A percentile compares a stretch with the other conserved stretches of the same genome.
Evolutionary conservation across 2,888 invertebrate genomes (phyloP).

Genomic region (Eurytoma californica): DNA sequence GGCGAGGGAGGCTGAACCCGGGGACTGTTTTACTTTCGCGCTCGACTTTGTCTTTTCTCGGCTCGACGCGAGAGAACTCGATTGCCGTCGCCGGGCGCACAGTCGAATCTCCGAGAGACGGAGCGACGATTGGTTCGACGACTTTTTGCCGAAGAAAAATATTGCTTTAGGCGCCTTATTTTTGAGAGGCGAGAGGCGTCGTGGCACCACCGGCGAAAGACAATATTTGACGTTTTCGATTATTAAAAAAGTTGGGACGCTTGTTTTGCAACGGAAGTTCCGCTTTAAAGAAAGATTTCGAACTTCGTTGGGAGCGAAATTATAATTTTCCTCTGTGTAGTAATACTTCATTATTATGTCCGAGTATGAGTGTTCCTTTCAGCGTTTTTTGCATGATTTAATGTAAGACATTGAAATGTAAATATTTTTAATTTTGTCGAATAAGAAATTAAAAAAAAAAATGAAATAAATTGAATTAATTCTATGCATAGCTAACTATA

Average conservation of each 20-base stretch:
- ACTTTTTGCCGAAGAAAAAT: slow-evolving; percentile 51
- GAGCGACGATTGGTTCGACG: slow-evolving; percentile 36
- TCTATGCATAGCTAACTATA: too few species aligned
- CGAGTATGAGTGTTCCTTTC: too few species aligned
- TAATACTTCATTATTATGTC: neutral
- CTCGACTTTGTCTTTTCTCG: slow-evolving; percentile 50
- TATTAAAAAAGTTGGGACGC: slow-evolving; percentile 45
- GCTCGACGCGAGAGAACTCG: slow-evolving; percentile 1
- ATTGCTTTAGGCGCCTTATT: slow-evolving; percentile 52
- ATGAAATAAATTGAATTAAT: neutral
- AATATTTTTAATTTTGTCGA: too few species aligned
- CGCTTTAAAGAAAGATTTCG: too few species aligned
- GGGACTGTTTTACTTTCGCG: slow-evolving; percentile 50
- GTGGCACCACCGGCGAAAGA: neutral
- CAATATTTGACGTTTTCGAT: slow-evolving; percentile 51
- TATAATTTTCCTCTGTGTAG: neutral
- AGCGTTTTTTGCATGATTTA: too few species aligned
- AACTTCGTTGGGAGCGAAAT: neutral
- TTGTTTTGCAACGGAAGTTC: neutral
- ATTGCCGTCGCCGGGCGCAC: neutral
- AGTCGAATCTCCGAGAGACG: slow-evolving; percentile 42
- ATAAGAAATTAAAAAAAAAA: too few species aligned
- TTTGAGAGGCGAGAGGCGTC: slow-evolving; percentile 25
- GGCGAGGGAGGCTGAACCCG: neutral
- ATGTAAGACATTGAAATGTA: too few species aligned